Percentiles rank a stretch among this genome's conserved stretches.
These are phyloP conservation scores for Plemyria rubiginata DNA, from an alignment of 2,888 invertebrate species.

Conservation along the genomic window DNA sequence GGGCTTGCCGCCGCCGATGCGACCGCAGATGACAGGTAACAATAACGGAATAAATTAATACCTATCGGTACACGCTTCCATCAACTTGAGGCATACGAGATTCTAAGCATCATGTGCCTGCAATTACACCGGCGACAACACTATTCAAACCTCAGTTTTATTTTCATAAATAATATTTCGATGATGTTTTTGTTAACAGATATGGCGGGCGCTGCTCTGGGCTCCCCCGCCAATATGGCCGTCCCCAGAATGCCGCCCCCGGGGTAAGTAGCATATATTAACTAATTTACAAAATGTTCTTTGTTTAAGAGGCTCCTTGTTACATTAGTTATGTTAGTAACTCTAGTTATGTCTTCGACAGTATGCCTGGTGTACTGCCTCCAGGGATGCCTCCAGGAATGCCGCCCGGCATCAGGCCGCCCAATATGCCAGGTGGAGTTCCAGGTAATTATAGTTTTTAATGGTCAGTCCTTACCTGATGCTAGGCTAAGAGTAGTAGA, in stretches of 20 bases:
- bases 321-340: neutral
- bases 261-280: conserved; percentile 48
- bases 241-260: conserved; percentile 68
- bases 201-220: conserved; percentile 31
- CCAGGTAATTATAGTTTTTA: conserved; percentile 49
- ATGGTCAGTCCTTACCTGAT: neutral
- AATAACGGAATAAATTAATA: no score
- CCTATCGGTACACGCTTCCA: no score
- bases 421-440: conserved; percentile 59
- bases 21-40: conserved; percentile 29
- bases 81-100: no score
- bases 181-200: conserved; percentile 19
- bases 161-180: neutral
- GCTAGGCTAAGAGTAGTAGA: no score
- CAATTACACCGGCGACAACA: no score
- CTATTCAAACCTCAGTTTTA: no score
- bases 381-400: conserved; percentile 61
- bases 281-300: neutral
- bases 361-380: neutral
- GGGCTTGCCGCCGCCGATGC: conserved; percentile 40
- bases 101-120: no score
- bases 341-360: neutral
- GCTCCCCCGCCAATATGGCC: conserved; percentile 43
- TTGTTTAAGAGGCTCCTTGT: neutral
- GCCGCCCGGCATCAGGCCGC: conserved; percentile 66